These are phyloP conservation scores for Tetheella fluctuosa DNA, from an alignment of 2,888 invertebrate genomes.

Conservation along the genomic window DNA sequence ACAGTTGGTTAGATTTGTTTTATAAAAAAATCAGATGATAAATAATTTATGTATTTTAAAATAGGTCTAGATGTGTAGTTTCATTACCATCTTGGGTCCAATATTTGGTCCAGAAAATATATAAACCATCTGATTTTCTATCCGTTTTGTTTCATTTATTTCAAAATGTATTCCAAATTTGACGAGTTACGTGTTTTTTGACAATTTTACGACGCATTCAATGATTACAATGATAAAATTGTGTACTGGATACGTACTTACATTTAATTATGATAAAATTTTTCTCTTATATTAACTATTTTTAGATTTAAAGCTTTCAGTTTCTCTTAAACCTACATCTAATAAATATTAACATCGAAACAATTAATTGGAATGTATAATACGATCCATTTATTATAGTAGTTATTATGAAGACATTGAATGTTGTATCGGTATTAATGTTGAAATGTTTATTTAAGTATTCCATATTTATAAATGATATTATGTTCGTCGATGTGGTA, in stretches of 20 bases:
- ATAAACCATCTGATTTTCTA: constrained; percentile 25
- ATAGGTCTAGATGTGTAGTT: constrained; percentile 27
- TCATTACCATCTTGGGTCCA: constrained; percentile 49
- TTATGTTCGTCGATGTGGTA: constrained; percentile 59
- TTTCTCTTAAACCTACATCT: background rate
- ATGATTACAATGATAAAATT: background rate
- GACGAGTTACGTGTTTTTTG: background rate
- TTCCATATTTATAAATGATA: constrained; percentile 55
- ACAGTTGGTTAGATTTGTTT: background rate
- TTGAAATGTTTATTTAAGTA: constrained; percentile 52
- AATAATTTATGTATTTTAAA: constrained; percentile 17
- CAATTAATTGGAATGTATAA: constrained; percentile 16
- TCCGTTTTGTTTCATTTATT: background rate
- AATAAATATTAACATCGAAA: constrained; percentile 21
- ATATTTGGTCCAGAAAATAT: constrained; percentile 44
- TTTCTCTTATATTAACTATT: background rate
- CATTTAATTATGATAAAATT: background rate
- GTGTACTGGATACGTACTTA: background rate
- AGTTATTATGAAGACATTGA: constrained; percentile 56
- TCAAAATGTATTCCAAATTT: background rate
- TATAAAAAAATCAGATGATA: constrained; percentile 22
- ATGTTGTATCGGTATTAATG: constrained; percentile 48
- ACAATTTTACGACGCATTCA: background rate
- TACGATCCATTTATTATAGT: constrained; percentile 17
- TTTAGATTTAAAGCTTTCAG: background rate